Conservation (phyloP, 2,113 vertebrate genomes). For the Paradoxurus hermaphroditus region DNA sequence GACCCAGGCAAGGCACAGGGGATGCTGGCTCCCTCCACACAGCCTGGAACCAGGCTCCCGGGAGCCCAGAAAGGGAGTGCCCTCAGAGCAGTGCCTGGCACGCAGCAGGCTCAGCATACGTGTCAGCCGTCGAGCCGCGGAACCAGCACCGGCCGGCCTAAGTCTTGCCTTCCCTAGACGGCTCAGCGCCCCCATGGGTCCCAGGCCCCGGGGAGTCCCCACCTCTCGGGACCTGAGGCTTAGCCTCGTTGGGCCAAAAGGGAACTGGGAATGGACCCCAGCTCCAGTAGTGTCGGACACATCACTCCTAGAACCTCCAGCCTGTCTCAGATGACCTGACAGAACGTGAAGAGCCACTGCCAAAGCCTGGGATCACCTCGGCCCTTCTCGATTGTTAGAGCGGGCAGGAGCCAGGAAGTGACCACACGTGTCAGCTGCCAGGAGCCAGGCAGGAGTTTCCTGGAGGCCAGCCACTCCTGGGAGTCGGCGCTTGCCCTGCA, state of each 20-base stretch:
- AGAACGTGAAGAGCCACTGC: not conserved
- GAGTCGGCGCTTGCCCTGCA: not conserved
- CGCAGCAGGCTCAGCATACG: fast-evolving
- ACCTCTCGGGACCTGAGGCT: not conserved
- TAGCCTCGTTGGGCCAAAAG: not conserved
- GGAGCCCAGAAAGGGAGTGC: not conserved
- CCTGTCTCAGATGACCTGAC: not conserved
- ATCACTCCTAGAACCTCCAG: not conserved
- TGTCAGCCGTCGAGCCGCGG: not conserved
- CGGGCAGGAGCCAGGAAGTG: not conserved
- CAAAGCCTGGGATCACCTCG: not conserved
- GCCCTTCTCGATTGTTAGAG: not conserved
- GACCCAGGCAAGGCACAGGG: fast-evolving
- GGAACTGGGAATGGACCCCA: not conserved
- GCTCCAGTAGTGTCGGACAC: not conserved
- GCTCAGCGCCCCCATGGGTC: fast-evolving
- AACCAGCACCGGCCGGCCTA: not conserved
- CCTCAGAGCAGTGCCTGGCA: not conserved
- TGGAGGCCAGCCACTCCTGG: not conserved
- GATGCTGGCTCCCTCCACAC: not conserved
- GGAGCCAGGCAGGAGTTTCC: not conserved
- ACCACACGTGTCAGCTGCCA: not conserved
- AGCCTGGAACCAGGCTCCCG: not conserved
- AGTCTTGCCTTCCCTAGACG: not conserved
- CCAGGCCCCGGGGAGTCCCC: not conserved